Percentiles rank a stretch among this genome's conserved stretches.
phyloP scores from a whole-genome alignment of 2,797 vertebrate genomes.

The Ctenochaetus hawaiiensis region DNA sequence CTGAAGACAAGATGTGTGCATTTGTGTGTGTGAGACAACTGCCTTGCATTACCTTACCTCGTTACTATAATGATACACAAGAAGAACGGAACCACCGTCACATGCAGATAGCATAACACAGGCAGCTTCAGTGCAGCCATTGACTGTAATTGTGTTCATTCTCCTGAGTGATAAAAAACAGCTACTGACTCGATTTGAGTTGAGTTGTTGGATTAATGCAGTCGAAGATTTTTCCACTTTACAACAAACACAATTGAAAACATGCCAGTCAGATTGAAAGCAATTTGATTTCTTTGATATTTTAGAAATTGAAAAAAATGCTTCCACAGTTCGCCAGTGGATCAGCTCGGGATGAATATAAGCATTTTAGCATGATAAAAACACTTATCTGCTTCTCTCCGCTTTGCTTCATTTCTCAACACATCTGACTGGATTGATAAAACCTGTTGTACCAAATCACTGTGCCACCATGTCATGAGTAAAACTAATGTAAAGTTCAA shows the following conservation, averaged over 20 bases:
- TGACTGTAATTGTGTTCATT: not conserved
- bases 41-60: not conserved
- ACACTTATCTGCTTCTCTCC: not conserved
- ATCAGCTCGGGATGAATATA: not conserved
- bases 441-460: not conserved
- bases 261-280: not conserved
- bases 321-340: not conserved
- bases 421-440: not conserved
- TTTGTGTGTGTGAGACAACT: conserved; percentile 15
- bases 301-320: not conserved
- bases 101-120: not conserved
- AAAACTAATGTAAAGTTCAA: not conserved
- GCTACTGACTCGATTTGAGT: conserved; percentile 3
- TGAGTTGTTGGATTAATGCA: conserved; percentile 15
- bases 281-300: not conserved
- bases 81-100: no score
- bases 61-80: not conserved
- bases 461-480: not conserved
- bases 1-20: conserved; percentile 20
- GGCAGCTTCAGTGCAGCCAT: conserved; percentile 2
- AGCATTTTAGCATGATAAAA: not conserved
- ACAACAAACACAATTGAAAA: conserved; percentile 4
- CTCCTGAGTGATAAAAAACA: not conserved
- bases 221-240: not conserved
- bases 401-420: no score